Conservation (phyloP, 2,113 vertebrate genomes). For the Ochotona curzoniae region DNA sequence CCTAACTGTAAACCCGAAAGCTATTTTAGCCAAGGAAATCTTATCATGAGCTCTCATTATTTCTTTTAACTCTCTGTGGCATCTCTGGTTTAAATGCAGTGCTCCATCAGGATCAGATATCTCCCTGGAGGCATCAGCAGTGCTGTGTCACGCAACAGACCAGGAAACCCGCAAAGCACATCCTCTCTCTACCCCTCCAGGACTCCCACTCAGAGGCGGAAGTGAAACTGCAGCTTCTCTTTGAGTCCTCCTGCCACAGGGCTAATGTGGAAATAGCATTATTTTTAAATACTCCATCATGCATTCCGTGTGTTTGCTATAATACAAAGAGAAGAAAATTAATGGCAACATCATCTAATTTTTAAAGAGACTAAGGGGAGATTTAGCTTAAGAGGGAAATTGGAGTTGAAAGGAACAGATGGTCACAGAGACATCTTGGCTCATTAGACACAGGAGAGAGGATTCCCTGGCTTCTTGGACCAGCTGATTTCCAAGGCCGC, state of each 20-base stretch:
- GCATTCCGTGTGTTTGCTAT: not conserved
- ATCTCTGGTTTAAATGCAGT: not conserved
- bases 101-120: not conserved
- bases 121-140: not conserved
- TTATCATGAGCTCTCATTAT: not conserved
- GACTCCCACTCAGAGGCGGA: not conserved
- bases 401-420: not conserved
- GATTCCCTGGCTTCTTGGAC: not conserved
- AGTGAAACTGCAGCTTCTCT: slow-evolving; percentile 13
- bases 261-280: not conserved
- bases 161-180: not conserved
- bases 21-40: slow-evolving; percentile 1
- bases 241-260: not conserved
- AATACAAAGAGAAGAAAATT: slow-evolving; percentile 24
- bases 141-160: not conserved
- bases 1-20: not conserved
- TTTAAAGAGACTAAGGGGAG: not conserved
- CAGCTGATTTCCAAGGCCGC: not conserved
- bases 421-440: not conserved
- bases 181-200: not conserved
- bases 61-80: not conserved
- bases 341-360: not conserved
- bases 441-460: not conserved
- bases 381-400: not conserved
- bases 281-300: not conserved